phyloP scores from a whole-genome alignment of 1,140 invertebrate genomes.

The Anthonomus grandis region DNA sequence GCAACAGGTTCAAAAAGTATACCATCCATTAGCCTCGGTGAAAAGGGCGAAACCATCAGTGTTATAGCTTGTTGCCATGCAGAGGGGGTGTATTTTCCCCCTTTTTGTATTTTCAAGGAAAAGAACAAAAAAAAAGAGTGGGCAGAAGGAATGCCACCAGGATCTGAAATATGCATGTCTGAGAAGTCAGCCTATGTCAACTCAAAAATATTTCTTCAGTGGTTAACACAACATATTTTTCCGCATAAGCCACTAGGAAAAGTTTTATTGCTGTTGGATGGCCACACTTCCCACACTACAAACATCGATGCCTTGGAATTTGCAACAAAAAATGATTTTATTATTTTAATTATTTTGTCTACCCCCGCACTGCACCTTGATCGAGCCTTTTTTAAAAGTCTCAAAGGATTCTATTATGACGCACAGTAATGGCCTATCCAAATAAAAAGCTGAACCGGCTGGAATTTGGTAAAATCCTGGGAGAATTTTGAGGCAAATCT shows the following conservation, averaged over 20 bases:
- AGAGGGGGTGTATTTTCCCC: slow-evolving; percentile 28
- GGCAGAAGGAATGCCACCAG: slow-evolving; percentile 36
- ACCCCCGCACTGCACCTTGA: slow-evolving; percentile 39
- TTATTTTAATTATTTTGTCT: slow-evolving; percentile 35
- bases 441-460: slow-evolving; percentile 8
- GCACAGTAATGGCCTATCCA: slow-evolving; percentile 10
- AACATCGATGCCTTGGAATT: slow-evolving; percentile 31
- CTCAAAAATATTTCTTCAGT: slow-evolving; percentile 33
- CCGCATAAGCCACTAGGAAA: slow-evolving; percentile 42
- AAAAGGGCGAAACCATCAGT: slow-evolving; percentile 39
- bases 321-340: slow-evolving; percentile 32
- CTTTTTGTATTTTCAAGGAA: slow-evolving; percentile 33
- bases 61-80: slow-evolving; percentile 31
- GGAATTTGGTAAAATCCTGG: not conserved
- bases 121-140: slow-evolving; percentile 34
- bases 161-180: slow-evolving; percentile 34
- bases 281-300: slow-evolving; percentile 43
- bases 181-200: slow-evolving; percentile 36
- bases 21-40: slow-evolving; percentile 15
- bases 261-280: slow-evolving; percentile 46
- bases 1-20: slow-evolving; percentile 40
- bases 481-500: slow-evolving; percentile 37
- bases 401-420: slow-evolving; percentile 31
- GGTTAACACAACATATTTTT: slow-evolving; percentile 37
- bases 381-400: slow-evolving; percentile 36